Conservation (phyloP, 2,797 vertebrate genomes). For the Aplochiton taeniatus region DNA sequence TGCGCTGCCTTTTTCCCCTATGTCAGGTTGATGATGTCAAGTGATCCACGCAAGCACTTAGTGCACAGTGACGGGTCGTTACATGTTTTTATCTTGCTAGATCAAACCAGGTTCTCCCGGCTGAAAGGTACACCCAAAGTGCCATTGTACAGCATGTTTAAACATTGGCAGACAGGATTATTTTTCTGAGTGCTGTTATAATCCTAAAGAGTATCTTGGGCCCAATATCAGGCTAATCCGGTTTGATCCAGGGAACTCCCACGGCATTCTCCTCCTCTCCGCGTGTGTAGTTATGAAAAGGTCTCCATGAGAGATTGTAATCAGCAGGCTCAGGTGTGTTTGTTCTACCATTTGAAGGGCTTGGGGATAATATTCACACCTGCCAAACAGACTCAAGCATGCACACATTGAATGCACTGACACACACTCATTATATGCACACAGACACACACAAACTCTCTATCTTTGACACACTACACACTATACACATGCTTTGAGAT, state of each 20-base stretch:
- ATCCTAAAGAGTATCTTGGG: conserved; percentile 13
- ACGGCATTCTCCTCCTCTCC: conserved; percentile 28
- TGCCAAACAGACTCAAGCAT: conserved; percentile 11
- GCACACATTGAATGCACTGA: not conserved
- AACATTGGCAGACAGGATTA: not conserved
- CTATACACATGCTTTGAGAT: not conserved
- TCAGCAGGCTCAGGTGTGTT: conserved; percentile 60
- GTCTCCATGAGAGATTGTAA: conserved; percentile 51
- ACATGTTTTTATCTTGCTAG: no score
- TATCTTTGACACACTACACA: not conserved
- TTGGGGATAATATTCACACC: conserved; percentile 37
- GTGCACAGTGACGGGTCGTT: no score
- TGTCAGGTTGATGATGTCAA: no score
- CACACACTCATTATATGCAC: not conserved
- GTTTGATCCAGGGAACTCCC: conserved; percentile 49
- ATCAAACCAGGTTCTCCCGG: no score
- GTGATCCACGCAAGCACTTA: no score
- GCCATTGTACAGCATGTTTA: conserved; percentile 22
- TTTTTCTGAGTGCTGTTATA: not conserved
- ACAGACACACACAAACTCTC: not conserved
- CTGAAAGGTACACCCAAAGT: no score
- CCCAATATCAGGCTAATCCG: conserved; percentile 55
- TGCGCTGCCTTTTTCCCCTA: no score
- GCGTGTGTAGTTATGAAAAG: conserved; percentile 15
- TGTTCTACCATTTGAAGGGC: conserved; percentile 40